A percentile compares a stretch with the other conserved stretches of the same genome.
Conservation (phyloP, 2,888 invertebrate species). For the Ennomos quercinarius region DNA sequence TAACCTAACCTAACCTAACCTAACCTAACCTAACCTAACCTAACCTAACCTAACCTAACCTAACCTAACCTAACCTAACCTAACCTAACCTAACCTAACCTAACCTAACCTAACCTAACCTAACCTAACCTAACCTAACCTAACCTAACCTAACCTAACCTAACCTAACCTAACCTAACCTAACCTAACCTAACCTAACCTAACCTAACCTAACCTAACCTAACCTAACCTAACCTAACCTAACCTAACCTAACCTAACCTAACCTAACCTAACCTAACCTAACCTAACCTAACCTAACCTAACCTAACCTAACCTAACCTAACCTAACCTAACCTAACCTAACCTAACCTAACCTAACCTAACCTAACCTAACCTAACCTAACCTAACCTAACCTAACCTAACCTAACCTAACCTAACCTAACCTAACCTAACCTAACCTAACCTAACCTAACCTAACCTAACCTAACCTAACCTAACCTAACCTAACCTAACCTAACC, state of each 20-base stretch:
- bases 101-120: constrained; percentile 15
- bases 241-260: constrained; percentile 17
- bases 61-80: constrained; percentile 17
- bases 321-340: constrained; percentile 18
- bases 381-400: constrained; percentile 25
- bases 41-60: constrained; percentile 19
- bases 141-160: constrained; percentile 19
- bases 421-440: constrained; percentile 17
- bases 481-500: constrained; percentile 27
- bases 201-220: constrained; percentile 27
- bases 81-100: constrained; percentile 17
- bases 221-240: constrained; percentile 17
- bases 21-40: constrained; percentile 16
- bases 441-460: constrained; percentile 19
- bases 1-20: constrained; percentile 13
- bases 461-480: constrained; percentile 22
- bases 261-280: constrained; percentile 17
- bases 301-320: constrained; percentile 18
- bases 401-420: constrained; percentile 17
- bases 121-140: constrained; percentile 13
- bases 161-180: constrained; percentile 17
- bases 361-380: constrained; percentile 19
- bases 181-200: constrained; percentile 18
- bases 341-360: constrained; percentile 17
- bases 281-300: constrained; percentile 17